A percentile compares a stretch with the other conserved stretches of the same genome.
phyloP scores from a whole-genome alignment of 2,888 invertebrate genomes.

The Abrostola triplasia region DNA sequence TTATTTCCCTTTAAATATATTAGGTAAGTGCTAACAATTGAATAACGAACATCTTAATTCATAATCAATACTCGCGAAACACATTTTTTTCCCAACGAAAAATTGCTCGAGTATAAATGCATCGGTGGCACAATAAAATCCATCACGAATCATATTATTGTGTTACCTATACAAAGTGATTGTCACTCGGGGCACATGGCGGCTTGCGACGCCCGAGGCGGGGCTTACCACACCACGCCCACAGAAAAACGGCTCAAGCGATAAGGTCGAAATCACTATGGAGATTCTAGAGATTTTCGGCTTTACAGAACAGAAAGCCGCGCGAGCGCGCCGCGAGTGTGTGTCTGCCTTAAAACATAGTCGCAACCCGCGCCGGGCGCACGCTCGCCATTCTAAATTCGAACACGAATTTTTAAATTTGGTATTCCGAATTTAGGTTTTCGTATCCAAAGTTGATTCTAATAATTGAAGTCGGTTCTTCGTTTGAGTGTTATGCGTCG shows the following conservation, averaged over 20 bases:
- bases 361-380: conserved; percentile 80
- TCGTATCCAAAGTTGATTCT: conserved; percentile 32
- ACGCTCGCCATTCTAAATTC: conserved; percentile 74
- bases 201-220: conserved; percentile 76
- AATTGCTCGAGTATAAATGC: conserved; percentile 82
- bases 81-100: conserved; percentile 60
- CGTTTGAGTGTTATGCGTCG: conserved; percentile 65
- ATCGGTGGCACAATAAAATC: conserved; percentile 86
- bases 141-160: conserved; percentile 88
- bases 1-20: no score
- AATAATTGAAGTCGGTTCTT: conserved; percentile 41
- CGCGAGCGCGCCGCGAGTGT: conserved; percentile 70
- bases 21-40: no score
- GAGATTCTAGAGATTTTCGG: conserved; percentile 80
- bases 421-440: conserved; percentile 45
- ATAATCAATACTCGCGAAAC: conserved; percentile 40
- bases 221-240: conserved; percentile 79
- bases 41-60: conserved; percentile 9
- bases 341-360: conserved; percentile 80
- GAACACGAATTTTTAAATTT: conserved; percentile 61
- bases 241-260: conserved; percentile 69
- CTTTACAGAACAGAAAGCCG: conserved; percentile 79
- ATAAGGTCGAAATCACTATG: conserved; percentile 86
- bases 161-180: conserved; percentile 89
- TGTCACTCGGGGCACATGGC: conserved; percentile 86